Evolutionary conservation across 2,888 invertebrate genomes (phyloP), one percentile per base, ranked within the genome.

Genomic region (Eupithecia exiguata): DNA sequence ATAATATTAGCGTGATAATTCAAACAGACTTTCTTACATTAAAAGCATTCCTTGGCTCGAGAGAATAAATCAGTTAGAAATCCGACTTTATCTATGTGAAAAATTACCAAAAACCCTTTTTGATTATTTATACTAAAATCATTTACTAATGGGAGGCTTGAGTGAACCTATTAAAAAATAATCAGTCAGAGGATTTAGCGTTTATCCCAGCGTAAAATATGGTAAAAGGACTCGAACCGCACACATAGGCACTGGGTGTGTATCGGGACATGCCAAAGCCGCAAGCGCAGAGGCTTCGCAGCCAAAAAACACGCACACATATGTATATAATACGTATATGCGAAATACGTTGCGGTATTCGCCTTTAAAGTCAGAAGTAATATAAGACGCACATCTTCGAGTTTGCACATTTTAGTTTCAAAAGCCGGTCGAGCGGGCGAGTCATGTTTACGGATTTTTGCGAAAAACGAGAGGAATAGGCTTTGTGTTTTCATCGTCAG

Each of bases 321-420:
- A 77, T 81, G 77, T 75, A 78, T 71, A 77, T 84, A 87, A 77
- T 84, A 87, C 83, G 84, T 85, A 80, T 88, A 91, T 90, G 92
- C 91, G 91, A 92, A 94, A 94, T 91, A 92, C 89, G 90, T 93
- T 93, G 92, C 92, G 92, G 93, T 93, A 91, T 92, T 88, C 90
- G 89, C 86, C 87, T 90, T 91, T 91, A 93, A 92, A 91, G 89
- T 93, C 93, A 93, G 93, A 93, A 91, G 88, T 94, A 90, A 93
- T 94, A 94, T 94, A 94, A 94, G 94, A 93, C 89, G 91, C 92
- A 91, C 94, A 94, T 94, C 94, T 93, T 93, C 86, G 90, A 89
- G 87, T 94, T 93, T 93, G 93, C 92, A 94, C 93, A 94, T 89
- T 91, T 94, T 92, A 94, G 93, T 94, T 89, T 89, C 88, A 89